Evolutionary conservation across 1,140 invertebrate species (phyloP), one percentile per base, ranked within the genome.

Genomic region (Hermetia illucens): DNA sequence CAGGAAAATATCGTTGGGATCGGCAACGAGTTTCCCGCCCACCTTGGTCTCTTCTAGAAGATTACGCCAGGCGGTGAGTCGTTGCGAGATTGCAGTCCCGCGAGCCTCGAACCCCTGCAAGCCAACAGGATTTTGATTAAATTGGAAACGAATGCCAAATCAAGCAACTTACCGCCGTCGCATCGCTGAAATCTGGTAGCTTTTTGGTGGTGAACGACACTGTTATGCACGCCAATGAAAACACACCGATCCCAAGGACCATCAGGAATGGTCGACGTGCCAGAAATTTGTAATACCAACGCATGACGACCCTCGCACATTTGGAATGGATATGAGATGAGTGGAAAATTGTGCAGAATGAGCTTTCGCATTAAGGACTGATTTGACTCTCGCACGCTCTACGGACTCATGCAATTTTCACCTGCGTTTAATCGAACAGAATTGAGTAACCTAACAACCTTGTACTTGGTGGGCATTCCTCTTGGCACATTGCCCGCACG

Each of bases 101-200:
- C 88, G 69, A n/a, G 86, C 80, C 62, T 91, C 85, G 65, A 93
- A 94, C 8, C 89, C 89, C 50, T 57, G 34, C 19, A 50, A n/a
- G n/a, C n/a, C n/a, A n/a, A n/a, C n/a, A n/a, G n/a, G n/a, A n/a
- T n/a, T n/a, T n/a, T n/a, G n/a, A n/a, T n/a, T n/a, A n/a, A n/a
- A n/a, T n/a, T n/a, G n/a, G n/a, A n/a, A n/a, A n/a, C n/a, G n/a
- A n/a, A n/a, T n/a, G n/a, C n/a, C n/a, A n/a, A 34, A 38, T 33
- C 29, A 19, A 15, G 33, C n/a, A n/a, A 64, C 65, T 51, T 49
- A 74, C 74, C 58, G 80, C 61, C 45, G 77, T 70, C 17, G 85
- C 83, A 54, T 87, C 80, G 30, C 73, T 72, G 58, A 88, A 88
- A 58, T 80, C 74, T 13, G 82, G 82, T 33, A 79, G 58, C 19